Conservation (phyloP, 1,140 invertebrate genomes). For the Diachasmimorpha longicaudata region DNA sequence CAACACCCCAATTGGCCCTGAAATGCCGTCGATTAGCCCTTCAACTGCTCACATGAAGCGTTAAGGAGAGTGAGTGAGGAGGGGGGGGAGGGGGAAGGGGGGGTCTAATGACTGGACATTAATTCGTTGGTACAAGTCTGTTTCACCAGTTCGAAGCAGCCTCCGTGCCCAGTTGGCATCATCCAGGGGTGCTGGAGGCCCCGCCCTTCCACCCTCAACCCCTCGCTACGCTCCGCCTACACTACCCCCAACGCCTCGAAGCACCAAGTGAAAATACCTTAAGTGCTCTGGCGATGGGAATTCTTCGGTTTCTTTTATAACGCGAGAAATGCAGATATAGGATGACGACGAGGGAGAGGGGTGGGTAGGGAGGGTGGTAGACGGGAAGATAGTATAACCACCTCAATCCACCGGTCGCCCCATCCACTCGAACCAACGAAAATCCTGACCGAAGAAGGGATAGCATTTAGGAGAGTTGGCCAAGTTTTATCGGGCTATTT, state of each 20-base stretch:
- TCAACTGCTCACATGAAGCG: neutral
- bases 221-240: slow-evolving; percentile 39
- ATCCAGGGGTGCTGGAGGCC: slow-evolving; percentile 36
- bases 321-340: slow-evolving; percentile 8
- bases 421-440: neutral
- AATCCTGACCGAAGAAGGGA: neutral
- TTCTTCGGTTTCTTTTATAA: slow-evolving; percentile 19
- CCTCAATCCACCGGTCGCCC: neutral
- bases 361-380: no score
- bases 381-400: neutral
- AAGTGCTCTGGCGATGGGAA: neutral
- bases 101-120: neutral
- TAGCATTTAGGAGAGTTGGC: slow-evolving; percentile 34
- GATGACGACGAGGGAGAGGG: no score
- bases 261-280: slow-evolving; percentile 32
- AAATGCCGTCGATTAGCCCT: neutral
- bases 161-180: neutral
- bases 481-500: slow-evolving; percentile 59
- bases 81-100: neutral
- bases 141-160: neutral
- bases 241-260: slow-evolving; percentile 29
- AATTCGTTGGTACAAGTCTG: slow-evolving; percentile 7
- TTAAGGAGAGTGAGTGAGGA: neutral
- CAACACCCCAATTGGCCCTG: neutral
- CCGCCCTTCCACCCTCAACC: slow-evolving; percentile 36